phyloP scores from a whole-genome alignment of 92 coral and sea anemone species.

The Actinernus sp. region DNA sequence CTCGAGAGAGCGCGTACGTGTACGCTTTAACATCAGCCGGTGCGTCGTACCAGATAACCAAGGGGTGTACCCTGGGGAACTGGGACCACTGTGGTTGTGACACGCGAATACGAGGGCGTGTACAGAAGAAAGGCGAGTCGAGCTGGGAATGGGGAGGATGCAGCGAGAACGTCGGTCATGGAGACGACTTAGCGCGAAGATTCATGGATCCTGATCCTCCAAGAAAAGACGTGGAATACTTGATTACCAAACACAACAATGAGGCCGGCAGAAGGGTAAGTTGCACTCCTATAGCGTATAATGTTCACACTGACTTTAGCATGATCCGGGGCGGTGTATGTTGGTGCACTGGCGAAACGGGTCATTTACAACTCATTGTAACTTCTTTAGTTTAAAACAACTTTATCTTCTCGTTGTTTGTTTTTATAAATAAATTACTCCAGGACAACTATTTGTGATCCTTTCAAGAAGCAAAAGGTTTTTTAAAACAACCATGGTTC shows the following conservation, averaged over 20 bases:
- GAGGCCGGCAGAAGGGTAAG: slow-evolving; percentile 93
- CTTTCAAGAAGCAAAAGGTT: too few relatives aligned
- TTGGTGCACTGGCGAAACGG: too few relatives aligned
- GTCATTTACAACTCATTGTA: too few relatives aligned
- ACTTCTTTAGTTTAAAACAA: too few relatives aligned
- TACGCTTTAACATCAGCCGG: slow-evolving; percentile 87
- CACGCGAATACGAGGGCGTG: slow-evolving; percentile 46
- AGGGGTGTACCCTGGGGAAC: slow-evolving; percentile 71
- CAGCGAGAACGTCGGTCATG: slow-evolving; percentile 67
- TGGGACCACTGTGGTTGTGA: slow-evolving; percentile 87
- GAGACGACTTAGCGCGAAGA: slow-evolving; percentile 52
- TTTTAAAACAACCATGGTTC: too few relatives aligned
- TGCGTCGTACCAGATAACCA: slow-evolving; percentile 77
- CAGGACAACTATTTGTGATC: too few relatives aligned
- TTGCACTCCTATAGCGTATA: too few relatives aligned
- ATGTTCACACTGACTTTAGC: too few relatives aligned
- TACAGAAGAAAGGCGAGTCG: slow-evolving; percentile 19
- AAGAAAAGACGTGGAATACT: slow-evolving; percentile 19
- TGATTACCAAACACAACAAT: slow-evolving; percentile 67
- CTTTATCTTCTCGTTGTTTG: too few relatives aligned
- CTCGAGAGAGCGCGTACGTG: slow-evolving; percentile 83
- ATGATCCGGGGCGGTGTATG: too few relatives aligned
- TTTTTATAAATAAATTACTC: too few relatives aligned
- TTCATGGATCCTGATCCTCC: slow-evolving; percentile 82
- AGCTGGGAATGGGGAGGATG: slow-evolving; percentile 95